Conservation (phyloP, 1,140 invertebrate species). For the Carcinoscorpius rotundicauda region DNA sequence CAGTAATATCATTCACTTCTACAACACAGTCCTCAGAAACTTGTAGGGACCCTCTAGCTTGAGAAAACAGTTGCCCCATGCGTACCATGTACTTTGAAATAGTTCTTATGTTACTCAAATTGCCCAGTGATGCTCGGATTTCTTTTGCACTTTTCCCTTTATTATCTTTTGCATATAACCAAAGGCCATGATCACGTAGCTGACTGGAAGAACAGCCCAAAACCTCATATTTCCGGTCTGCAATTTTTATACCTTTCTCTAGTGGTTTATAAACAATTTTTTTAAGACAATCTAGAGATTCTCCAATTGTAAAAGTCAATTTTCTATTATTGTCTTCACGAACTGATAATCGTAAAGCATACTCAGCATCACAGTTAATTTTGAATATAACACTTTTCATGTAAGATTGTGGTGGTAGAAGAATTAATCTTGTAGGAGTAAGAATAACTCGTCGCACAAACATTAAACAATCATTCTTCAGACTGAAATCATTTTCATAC, state of each 20-base stretch:
- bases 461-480: background rate
- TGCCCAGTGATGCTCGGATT: slow-evolving; percentile 25
- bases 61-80: slow-evolving; percentile 40
- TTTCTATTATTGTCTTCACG: slow-evolving; percentile 17
- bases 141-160: slow-evolving; percentile 9
- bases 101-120: slow-evolving; percentile 19
- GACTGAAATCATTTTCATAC: no score
- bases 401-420: slow-evolving; percentile 19
- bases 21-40: slow-evolving; percentile 48
- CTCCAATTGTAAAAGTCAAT: slow-evolving; percentile 6
- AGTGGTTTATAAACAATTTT: background rate
- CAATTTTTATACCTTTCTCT: slow-evolving; percentile 20
- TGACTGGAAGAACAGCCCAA: slow-evolving; percentile 29
- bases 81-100: slow-evolving; percentile 30
- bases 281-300: no score
- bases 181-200: slow-evolving; percentile 28
- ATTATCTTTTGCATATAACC: slow-evolving; percentile 25
- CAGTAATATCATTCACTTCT: slow-evolving; percentile 10
- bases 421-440: slow-evolving; percentile 15
- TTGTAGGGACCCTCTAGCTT: slow-evolving; percentile 51
- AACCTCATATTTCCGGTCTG: slow-evolving; percentile 25
- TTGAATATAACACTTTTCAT: slow-evolving; percentile 20
- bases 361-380: slow-evolving; percentile 17
- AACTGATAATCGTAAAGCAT: slow-evolving; percentile 19
- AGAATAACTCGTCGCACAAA: slow-evolving; percentile 18